These are phyloP conservation scores for Eumaeus atala DNA, from an alignment of 1,140 invertebrate species.

Conservation along the genomic window DNA sequence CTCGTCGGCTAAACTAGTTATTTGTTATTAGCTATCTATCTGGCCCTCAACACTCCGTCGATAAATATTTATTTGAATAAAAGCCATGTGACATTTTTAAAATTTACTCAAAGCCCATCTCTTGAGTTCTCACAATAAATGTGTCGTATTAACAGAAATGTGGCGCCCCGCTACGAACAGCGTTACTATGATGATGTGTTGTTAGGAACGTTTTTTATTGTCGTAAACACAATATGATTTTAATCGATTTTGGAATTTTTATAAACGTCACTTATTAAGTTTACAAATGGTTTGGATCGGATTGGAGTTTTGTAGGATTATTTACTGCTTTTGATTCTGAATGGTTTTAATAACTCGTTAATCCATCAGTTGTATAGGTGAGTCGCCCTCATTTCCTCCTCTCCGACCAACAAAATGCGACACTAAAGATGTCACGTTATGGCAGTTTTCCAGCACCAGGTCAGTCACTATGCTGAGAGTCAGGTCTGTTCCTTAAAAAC, in stretches of 20 bases:
- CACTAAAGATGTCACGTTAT: no score
- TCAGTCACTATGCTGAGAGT: no score
- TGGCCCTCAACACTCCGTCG: constrained; percentile 56
- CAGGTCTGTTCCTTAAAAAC: no score
- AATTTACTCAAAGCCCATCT: neutral
- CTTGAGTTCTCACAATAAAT: constrained; percentile 26
- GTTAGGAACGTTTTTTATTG: constrained; percentile 4
- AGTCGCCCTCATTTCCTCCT: no score
- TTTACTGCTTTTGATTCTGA: no score
- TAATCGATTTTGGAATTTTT: constrained; percentile 2
- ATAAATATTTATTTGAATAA: constrained; percentile 72
- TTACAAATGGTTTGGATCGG: neutral
- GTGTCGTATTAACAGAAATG: constrained; percentile 27
- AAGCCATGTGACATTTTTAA: constrained; percentile 13
- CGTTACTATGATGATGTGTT: constrained; percentile 6
- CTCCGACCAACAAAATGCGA: no score
- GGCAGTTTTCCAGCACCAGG: no score
- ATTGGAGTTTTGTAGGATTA: no score
- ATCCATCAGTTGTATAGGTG: no score
- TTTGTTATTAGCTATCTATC: no score
- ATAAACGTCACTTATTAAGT: neutral
- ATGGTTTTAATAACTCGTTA: no score
- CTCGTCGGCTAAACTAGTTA: no score
- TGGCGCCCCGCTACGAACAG: constrained; percentile 50
- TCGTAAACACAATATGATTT: constrained; percentile 6